A percentile compares a stretch with the other conserved stretches of the same genome.
Evolutionary conservation across 2,113 vertebrate genomes (phyloP).

Genomic region (Ailurus styani): DNA sequence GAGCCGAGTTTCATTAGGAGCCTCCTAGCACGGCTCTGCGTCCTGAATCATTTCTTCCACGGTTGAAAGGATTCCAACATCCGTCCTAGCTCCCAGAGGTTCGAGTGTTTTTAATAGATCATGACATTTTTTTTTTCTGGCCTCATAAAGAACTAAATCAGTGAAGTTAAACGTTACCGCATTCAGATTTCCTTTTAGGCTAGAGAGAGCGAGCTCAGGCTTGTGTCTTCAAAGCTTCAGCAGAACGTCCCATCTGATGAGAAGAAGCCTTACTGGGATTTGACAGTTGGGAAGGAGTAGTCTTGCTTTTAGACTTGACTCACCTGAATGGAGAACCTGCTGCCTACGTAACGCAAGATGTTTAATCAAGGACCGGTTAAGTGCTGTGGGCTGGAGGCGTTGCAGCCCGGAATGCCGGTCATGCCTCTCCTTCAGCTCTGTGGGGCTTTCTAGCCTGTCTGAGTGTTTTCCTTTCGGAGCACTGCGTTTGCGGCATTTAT

Average conservation of each 20-base stretch:
- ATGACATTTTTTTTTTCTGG: slow-evolving; percentile 55
- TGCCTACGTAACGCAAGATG: not conserved
- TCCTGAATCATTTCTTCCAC: slow-evolving; percentile 71
- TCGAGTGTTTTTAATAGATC: slow-evolving; percentile 68
- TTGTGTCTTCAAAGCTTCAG: slow-evolving; percentile 30
- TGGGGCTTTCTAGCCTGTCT: not conserved
- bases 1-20: slow-evolving; percentile 66
- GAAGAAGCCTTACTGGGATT: not conserved
- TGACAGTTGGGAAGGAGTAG: not conserved
- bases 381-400: not conserved
- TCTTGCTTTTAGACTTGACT: not conserved
- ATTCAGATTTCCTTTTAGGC: slow-evolving; percentile 47
- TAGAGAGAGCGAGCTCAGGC: slow-evolving; percentile 23
- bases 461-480: not conserved
- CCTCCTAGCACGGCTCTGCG: slow-evolving; percentile 62
- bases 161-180: slow-evolving; percentile 53
- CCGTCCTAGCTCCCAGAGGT: slow-evolving; percentile 59
- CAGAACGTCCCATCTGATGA: not conserved
- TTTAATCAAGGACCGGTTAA: not conserved
- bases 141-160: slow-evolving; percentile 54
- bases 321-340: not conserved
- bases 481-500: not conserved
- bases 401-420: not conserved
- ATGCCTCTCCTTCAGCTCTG: not conserved
- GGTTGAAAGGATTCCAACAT: slow-evolving; percentile 75